Evolutionary conservation across 2,113 vertebrate species (phyloP).

Genomic region (Todiramphus chloris): DNA sequence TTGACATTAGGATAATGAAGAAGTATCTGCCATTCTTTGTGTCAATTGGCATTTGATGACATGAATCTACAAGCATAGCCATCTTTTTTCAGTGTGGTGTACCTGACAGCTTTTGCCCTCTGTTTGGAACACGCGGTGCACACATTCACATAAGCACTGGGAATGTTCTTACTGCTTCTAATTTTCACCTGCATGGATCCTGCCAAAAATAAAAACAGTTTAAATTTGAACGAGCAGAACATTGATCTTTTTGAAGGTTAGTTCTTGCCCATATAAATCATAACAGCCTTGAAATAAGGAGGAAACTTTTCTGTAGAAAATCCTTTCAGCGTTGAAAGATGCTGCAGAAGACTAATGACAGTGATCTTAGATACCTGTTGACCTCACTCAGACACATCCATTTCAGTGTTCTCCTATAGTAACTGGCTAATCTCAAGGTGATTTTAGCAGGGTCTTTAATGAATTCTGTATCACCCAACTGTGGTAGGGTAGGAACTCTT

Average conservation of each 20-base stretch:
- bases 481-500: neutral
- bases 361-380: neutral
- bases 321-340: neutral
- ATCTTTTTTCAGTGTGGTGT: neutral
- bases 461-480: neutral
- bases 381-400: no score
- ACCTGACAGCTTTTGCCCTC: neutral
- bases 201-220: conserved; percentile 10
- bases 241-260: neutral
- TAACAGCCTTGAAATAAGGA: conserved; percentile 26
- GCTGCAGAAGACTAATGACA: neutral
- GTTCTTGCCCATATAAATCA: conserved; percentile 4
- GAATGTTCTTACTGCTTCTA: neutral
- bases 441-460: neutral
- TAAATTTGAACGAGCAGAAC: neutral
- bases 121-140: neutral
- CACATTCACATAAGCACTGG: neutral
- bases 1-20: neutral
- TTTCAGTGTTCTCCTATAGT: neutral
- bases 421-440: neutral
- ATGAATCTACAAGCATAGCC: neutral
- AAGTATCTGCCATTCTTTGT: neutral
- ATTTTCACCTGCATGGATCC: conserved; percentile 14
- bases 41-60: neutral
- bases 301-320: neutral